phyloP scores from a whole-genome alignment of 2,797 vertebrate species.

The Onychomys arenicola region DNA sequence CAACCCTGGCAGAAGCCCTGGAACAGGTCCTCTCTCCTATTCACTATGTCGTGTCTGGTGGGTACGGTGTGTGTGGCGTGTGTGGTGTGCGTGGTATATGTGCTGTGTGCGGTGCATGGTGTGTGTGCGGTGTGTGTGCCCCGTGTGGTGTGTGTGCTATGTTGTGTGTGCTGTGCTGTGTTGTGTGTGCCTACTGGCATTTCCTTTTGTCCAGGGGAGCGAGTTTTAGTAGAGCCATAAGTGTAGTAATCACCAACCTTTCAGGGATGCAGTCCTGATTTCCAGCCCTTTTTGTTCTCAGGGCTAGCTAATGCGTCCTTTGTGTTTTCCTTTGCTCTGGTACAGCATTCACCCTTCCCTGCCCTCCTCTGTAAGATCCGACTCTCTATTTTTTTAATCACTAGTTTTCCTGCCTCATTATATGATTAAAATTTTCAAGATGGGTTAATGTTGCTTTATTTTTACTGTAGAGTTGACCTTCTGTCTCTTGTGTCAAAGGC shows the following conservation, averaged over 20 bases:
- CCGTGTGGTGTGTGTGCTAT: neutral
- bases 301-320: neutral
- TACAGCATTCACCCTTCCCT: neutral
- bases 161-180: neutral
- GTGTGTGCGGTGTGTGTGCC: neutral
- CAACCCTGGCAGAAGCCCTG: rapidly evolving
- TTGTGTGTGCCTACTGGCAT: neutral
- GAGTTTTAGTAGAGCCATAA: too few species aligned
- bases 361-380: neutral
- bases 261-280: neutral
- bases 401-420: neutral
- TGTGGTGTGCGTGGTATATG: neutral
- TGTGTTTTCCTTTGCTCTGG: neutral
- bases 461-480: neutral
- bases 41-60: neutral
- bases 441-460: neutral
- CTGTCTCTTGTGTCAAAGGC: neutral
- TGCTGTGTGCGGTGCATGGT: neutral
- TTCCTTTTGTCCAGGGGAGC: neutral
- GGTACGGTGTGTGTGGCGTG: neutral
- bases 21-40: neutral
- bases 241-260: neutral
- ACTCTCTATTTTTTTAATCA: neutral
- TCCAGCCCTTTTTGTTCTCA: neutral
- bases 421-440: neutral